Evolutionary conservation across 2,797 vertebrate genomes (phyloP).

Genomic region (Onychomys leucogaster): DNA sequence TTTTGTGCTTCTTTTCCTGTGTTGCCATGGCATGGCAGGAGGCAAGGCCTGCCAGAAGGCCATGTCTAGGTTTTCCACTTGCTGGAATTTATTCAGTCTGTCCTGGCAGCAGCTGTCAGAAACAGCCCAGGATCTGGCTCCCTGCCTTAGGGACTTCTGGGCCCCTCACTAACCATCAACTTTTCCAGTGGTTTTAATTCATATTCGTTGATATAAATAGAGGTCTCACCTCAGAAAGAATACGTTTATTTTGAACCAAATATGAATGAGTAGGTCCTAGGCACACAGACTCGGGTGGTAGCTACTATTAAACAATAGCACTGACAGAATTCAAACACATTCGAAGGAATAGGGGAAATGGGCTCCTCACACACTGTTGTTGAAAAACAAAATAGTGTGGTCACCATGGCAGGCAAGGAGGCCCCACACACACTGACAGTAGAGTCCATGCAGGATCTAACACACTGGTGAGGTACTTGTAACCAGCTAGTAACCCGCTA

Average conservation of each 20-base stretch:
- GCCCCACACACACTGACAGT: background rate
- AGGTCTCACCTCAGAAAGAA: background rate
- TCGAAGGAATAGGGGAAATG: background rate
- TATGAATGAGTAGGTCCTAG: background rate
- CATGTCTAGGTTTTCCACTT: background rate
- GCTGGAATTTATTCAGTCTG: background rate
- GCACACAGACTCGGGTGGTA: background rate
- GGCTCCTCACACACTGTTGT: background rate
- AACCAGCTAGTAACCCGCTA: background rate
- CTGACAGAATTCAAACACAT: background rate
- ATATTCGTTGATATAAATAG: background rate
- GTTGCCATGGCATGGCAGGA: background rate
- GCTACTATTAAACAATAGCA: background rate
- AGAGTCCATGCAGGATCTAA: background rate
- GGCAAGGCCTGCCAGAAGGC: background rate
- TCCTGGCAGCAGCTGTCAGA: background rate
- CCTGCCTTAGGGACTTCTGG: background rate
- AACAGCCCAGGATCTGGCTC: background rate
- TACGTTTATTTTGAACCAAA: background rate
- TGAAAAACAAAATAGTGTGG: background rate
- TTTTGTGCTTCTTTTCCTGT: background rate
- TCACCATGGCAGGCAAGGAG: background rate
- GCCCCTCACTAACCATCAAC: background rate
- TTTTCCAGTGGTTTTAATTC: background rate
- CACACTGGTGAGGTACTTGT: background rate